A percentile compares a stretch with the other conserved stretches of the same genome.
Conservation (phyloP, 2,888 invertebrate species). For the Tenthredo livida region DNA sequence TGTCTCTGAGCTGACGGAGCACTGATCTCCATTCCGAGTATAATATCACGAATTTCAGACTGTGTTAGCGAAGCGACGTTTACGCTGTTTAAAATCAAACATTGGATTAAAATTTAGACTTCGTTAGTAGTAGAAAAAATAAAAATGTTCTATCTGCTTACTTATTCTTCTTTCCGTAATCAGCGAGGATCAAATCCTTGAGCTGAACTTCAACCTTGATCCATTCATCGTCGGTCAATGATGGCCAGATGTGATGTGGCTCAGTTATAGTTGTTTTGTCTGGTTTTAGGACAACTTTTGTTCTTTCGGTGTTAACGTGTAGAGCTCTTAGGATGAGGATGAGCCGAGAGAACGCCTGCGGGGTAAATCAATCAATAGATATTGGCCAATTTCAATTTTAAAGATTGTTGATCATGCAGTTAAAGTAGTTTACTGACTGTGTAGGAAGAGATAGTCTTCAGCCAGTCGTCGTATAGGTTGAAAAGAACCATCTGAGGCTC, state of each 20-base stretch:
- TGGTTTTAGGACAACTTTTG: constrained; percentile 98
- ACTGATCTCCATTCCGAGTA: constrained; percentile 99
- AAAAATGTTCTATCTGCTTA: constrained; percentile 74
- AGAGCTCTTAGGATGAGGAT: constrained; percentile 97
- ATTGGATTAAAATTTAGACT: constrained; percentile 6
- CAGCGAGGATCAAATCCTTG: constrained; percentile 98
- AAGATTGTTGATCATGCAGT: constrained; percentile 45
- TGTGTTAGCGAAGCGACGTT: constrained; percentile 99
- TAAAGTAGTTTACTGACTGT: constrained; percentile 81
- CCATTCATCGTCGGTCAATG: constrained; percentile 98
- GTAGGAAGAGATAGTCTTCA: constrained; percentile 99
- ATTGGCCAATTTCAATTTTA: constrained; percentile 4
- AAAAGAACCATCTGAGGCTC: constrained; percentile 99
- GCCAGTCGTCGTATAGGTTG: constrained; percentile 99
- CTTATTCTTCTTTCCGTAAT: constrained; percentile 99
- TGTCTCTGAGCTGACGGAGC: constrained; percentile 99
- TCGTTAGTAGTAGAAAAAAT: neutral
- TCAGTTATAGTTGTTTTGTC: constrained; percentile 99
- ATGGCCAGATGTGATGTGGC: constrained; percentile 99
- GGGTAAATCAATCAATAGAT: constrained; percentile 29
- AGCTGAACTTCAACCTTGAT: constrained; percentile 99
- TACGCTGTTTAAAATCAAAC: constrained; percentile 81
- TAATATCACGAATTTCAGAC: constrained; percentile 99
- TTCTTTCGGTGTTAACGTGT: constrained; percentile 99
- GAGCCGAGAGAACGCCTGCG: constrained; percentile 95